Base-by-base conservation (phyloP, 2,797 vertebrate genomes). In the Danio choprae region DNA sequence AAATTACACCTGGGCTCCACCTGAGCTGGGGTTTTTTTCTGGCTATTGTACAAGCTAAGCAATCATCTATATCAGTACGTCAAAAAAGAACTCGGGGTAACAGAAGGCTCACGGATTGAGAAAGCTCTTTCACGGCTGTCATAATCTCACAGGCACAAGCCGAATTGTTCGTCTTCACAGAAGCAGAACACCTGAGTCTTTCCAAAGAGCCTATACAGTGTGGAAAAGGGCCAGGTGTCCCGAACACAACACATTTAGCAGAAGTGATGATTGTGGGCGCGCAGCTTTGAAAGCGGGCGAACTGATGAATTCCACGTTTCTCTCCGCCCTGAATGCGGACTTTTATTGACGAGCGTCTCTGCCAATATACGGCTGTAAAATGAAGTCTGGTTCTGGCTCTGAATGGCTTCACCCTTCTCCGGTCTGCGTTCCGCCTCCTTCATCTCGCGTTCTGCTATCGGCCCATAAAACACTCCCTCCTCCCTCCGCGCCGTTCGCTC, bases 391-490 rank as follows among this genome's bases (percentile, higher is more conserved):
- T 81, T 82, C 72, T 72, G 13, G 68, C 63, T 83, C 53, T 82
- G 83, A 79, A 83, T 60, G 16, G 53, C 82, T 86, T 71, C 82
- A 79, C 85, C 79, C 77, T 86, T 84, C 84, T 81, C 16, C n/a
- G 43, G 16, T 72, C 71, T 70, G 22, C 48, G 88, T 85, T 84
- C 85, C 85, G 81, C 87, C 81, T 91, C 87, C 85, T 85, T 90
- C 86, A 74, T 84, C 77, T 77, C 84, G 89, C 87, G 86, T 83
- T 85, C 87, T 85, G 70, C 91, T 89, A 90, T 91, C 89, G 81
- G 89, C 87, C 87, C 82, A 89, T 92, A 91, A 93, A 93, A 91
- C 90, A 89, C 89, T 90, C 86, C 88, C 87, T 90, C 90, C 73
- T 68, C 81, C 90, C 84, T 79, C 84, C 11, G 64, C 64, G 63